Evolutionary conservation across 2,797 vertebrate genomes (phyloP), one percentile per base, ranked within the genome.

Genomic region (Todus mexicanus): DNA sequence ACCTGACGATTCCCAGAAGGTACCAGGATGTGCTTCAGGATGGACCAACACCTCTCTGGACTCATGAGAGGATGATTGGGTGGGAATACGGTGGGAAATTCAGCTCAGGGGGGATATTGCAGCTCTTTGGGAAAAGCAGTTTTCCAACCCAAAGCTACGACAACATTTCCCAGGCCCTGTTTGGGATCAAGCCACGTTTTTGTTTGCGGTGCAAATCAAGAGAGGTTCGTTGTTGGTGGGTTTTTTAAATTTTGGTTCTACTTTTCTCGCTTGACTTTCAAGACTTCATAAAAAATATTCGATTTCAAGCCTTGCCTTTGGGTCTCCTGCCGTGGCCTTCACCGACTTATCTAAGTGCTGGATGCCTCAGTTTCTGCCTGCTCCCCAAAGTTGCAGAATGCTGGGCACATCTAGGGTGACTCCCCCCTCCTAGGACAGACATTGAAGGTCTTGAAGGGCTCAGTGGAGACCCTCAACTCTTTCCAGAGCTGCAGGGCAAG

Each of bases 271-370:
- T 63, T 74, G 15, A 7, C 7, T 64, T 74, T 18, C 33, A 16
- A 42, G n/a, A 20, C 1, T 6, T 69, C 23, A 40, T 33, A 18
- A 63, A 80, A 5, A 15, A 8, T 7, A 2, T 4, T 21, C 10
- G 4, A 15, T 65, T 82, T 82, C 18, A 29, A 50, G 10, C 10
- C 57, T 6, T 70, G 21, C 5, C 15, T 6, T 6, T 29, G n/a
- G 9, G 45, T 18, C 37, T 68, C 0, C 0, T 25, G 6, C 31
- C 4, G 1, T 37, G 23, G 9, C 14, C 9, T 60, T 69, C 23
- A 22, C 4, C 20, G 33, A 22, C 7, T 12, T 15, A 15, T 15
- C 15, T 64, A 14, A 56, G n/a, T 14, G 20, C 37, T 45, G 61
- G 45, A 29, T 77, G 18, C 14, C 27, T 66, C 76, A 17, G 8